A percentile compares a stretch with the other conserved stretches of the same genome.
These are phyloP conservation scores for Tinea pellionella DNA, from an alignment of 2,888 invertebrate genomes.

Conservation along the genomic window DNA sequence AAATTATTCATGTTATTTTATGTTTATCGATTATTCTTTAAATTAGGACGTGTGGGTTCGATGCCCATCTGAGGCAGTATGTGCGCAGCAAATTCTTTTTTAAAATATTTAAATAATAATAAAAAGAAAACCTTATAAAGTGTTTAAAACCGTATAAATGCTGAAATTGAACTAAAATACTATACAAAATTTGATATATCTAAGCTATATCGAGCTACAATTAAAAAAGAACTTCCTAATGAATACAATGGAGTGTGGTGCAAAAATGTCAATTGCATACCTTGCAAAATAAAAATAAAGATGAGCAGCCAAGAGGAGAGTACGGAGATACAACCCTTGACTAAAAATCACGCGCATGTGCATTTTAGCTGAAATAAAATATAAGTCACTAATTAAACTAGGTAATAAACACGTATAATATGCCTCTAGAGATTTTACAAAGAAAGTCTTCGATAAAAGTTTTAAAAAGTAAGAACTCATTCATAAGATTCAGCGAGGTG, in stretches of 20 bases:
- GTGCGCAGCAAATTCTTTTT: too few relatives aligned
- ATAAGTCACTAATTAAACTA: background rate
- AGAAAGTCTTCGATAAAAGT: background rate
- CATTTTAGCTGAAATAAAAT: background rate
- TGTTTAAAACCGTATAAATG: too few relatives aligned
- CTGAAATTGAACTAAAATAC: too few relatives aligned
- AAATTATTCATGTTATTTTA: background rate
- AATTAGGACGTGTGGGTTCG: too few relatives aligned
- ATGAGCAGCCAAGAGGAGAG: constrained; percentile 17
- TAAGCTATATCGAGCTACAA: too few relatives aligned
- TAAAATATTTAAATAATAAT: too few relatives aligned
- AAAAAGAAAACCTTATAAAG: too few relatives aligned
- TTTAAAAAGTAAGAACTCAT: background rate
- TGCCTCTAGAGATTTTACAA: background rate
- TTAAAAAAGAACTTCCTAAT: background rate
- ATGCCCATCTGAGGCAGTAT: too few relatives aligned
- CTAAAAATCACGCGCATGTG: background rate
- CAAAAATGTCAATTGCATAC: constrained; percentile 39
- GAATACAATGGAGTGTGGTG: constrained; percentile 36
- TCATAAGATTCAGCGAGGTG: constrained; percentile 1
- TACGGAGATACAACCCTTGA: background rate
- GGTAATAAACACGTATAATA: background rate
- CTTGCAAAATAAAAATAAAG: constrained; percentile 32
- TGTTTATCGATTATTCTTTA: background rate
- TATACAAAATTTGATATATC: too few relatives aligned